Conservation (phyloP, 2,888 invertebrate genomes). For the Eupithecia exiguata region DNA sequence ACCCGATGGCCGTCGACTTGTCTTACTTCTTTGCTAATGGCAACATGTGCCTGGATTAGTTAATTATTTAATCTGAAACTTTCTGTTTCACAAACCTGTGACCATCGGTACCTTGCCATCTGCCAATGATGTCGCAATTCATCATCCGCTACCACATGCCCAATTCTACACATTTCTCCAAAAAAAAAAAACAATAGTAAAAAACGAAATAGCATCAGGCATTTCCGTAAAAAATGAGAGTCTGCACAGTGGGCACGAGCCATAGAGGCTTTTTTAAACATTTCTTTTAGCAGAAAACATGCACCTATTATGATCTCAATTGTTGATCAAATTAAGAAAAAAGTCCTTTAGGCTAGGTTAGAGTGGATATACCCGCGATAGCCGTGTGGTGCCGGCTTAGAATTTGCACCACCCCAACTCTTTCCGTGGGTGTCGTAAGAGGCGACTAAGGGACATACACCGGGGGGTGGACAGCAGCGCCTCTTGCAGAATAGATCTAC, state of each 20-base stretch:
- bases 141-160: constrained; percentile 68
- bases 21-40: background rate
- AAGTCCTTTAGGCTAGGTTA: constrained; percentile 50
- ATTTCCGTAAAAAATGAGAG: constrained; percentile 77
- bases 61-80: constrained; percentile 15
- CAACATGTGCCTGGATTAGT: no score
- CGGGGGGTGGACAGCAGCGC: no score
- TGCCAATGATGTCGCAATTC: constrained; percentile 54
- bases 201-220: constrained; percentile 56
- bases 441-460: no score
- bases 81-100: constrained; percentile 47
- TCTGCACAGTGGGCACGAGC: constrained; percentile 70
- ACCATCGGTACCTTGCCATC: constrained; percentile 49
- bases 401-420: no score
- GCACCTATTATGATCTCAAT: constrained; percentile 70
- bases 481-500: no score
- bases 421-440: no score
- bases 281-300: constrained; percentile 58
- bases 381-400: no score
- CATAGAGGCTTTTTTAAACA: constrained; percentile 56
- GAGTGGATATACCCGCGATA: no score
- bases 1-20: background rate
- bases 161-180: constrained; percentile 70
- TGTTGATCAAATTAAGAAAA: constrained; percentile 79
- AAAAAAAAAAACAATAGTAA: constrained; percentile 63